phyloP scores from a whole-genome alignment of 1,140 invertebrate species.

The Delia radicum region DNA sequence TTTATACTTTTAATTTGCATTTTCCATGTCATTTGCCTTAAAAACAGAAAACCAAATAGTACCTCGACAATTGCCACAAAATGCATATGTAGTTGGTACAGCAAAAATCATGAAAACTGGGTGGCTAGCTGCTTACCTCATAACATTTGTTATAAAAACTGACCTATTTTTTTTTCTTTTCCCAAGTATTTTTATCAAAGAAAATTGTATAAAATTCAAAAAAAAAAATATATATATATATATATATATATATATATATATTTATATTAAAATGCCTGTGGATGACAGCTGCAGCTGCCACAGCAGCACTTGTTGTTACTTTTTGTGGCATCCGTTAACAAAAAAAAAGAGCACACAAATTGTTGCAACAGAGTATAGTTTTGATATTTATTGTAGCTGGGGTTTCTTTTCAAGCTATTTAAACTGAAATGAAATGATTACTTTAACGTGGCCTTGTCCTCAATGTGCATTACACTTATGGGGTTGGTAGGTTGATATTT shows the following conservation, averaged over 20 bases:
- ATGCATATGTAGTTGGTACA: background rate
- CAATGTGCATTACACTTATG: background rate
- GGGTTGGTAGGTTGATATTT: background rate
- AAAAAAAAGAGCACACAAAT: background rate
- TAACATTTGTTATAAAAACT: background rate
- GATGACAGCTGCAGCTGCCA: background rate
- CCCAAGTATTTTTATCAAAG: background rate
- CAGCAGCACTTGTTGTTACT: background rate
- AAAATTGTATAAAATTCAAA: background rate
- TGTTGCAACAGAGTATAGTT: background rate
- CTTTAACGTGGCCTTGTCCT: constrained; percentile 14
- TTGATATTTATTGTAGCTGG: background rate
- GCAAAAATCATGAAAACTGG: background rate
- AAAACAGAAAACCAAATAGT: background rate
- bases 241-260: no score
- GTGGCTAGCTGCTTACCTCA: background rate
- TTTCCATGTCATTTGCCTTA: constrained; percentile 15
- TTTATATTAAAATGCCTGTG: background rate
- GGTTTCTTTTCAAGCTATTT: background rate
- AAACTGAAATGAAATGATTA: constrained; percentile 5
- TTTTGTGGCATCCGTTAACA: background rate
- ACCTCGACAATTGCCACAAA: constrained; percentile 9
- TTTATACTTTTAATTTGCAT: constrained; percentile 20
- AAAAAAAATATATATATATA: background rate
- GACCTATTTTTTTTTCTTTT: background rate